phyloP scores from a whole-genome alignment of 2,888 invertebrate species.

The Caprella mutica region DNA sequence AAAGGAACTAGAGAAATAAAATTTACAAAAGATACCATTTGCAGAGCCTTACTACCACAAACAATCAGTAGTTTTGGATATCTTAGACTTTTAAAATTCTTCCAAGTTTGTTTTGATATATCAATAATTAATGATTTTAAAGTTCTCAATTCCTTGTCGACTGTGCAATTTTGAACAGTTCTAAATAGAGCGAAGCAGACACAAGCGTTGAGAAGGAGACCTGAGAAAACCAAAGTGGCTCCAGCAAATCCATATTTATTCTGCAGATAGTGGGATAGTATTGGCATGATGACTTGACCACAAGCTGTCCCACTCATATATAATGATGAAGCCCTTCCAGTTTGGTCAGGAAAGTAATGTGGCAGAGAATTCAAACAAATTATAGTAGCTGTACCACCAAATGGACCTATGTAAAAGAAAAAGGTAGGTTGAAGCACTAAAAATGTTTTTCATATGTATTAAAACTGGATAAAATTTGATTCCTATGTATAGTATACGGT shows the following conservation, averaged over 20 bases:
- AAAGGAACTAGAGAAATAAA: constrained; percentile 8
- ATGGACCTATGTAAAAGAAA: constrained; percentile 6
- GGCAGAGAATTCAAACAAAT: constrained; percentile 22
- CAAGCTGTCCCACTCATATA: constrained; percentile 15
- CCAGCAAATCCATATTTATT: constrained; percentile 17
- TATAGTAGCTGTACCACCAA: constrained; percentile 8
- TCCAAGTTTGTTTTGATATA: neutral
- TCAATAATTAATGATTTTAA: no score
- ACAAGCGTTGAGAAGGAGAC: constrained; percentile 14
- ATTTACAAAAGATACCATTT: neutral
- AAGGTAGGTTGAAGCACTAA: no score
- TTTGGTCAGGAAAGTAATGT: constrained; percentile 15
- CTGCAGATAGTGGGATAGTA: constrained; percentile 21
- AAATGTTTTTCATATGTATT: no score
- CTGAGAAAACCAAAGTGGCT: constrained; percentile 21
- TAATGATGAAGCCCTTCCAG: constrained; percentile 18
- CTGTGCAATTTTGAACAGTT: no score
- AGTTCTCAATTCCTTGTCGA: no score
- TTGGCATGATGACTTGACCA: constrained; percentile 17
- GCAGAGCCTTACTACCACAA: neutral
- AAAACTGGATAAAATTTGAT: no score
- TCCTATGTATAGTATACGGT: no score
- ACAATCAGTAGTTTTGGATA: neutral
- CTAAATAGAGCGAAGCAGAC: constrained; percentile 17
- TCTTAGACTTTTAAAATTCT: neutral